Evolutionary conservation across 1,140 invertebrate species (phyloP).

Genomic region (Notospermus geniculatus): DNA sequence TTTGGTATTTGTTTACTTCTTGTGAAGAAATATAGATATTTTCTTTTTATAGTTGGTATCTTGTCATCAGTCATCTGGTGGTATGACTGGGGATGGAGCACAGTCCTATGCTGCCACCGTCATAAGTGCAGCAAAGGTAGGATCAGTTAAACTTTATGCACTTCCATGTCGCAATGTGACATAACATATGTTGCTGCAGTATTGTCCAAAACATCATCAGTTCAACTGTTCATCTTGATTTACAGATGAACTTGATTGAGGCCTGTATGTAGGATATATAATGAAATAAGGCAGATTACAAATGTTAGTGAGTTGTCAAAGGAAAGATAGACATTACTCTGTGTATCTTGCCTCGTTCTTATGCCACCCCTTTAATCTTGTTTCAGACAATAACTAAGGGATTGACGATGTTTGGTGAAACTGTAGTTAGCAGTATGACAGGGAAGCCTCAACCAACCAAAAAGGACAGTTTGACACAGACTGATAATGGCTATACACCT

Average conservation of each 20-base stretch:
- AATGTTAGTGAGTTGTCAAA: too few relatives aligned
- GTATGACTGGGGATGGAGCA: slow-evolving; percentile 67
- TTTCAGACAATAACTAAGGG: slow-evolving; percentile 59
- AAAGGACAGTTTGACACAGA: slow-evolving; percentile 26
- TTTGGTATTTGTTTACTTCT: too few relatives aligned
- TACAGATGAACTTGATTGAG: too few relatives aligned
- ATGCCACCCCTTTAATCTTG: too few relatives aligned
- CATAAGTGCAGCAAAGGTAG: slow-evolving; percentile 87
- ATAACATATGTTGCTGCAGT: background rate
- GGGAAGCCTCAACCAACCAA: slow-evolving; percentile 59
- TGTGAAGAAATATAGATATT: slow-evolving; percentile 14
- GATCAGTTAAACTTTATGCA: background rate
- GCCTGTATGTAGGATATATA: too few relatives aligned
- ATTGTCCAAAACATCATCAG: background rate
- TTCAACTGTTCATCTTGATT: too few relatives aligned
- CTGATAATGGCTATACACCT: slow-evolving; percentile 59
- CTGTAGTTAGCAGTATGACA: slow-evolving; percentile 84
- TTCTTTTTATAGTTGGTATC: slow-evolving; percentile 66
- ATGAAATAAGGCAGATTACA: too few relatives aligned
- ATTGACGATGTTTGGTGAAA: slow-evolving; percentile 80
- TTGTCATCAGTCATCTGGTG: slow-evolving; percentile 80
- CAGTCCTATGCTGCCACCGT: slow-evolving; percentile 94
- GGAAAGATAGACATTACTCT: too few relatives aligned
- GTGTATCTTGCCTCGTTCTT: too few relatives aligned
- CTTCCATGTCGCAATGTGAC: background rate